phyloP scores from a whole-genome alignment of 2,113 vertebrate species.

The Esox niger region DNA sequence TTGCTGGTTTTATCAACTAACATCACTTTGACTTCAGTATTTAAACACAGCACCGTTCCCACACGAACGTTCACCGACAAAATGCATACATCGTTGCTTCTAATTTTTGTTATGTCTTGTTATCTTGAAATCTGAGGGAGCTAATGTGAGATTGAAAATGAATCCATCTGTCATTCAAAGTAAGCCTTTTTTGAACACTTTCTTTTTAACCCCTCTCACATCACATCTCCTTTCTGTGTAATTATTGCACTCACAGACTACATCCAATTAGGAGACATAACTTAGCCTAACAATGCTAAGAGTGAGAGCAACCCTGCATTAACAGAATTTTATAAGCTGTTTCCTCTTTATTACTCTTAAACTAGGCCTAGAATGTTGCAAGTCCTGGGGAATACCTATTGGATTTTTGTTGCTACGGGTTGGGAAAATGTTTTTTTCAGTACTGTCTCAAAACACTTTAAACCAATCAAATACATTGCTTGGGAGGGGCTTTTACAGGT shows the following conservation, averaged over 20 bases:
- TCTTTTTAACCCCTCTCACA: constrained; percentile 1
- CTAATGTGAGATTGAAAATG: not conserved
- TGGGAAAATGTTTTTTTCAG: too few species aligned
- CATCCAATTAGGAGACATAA: constrained; percentile 31
- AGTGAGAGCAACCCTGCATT: constrained; percentile 10
- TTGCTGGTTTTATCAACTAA: not conserved
- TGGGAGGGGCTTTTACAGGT: too few species aligned
- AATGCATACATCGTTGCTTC: not conserved
- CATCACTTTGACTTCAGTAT: constrained; percentile 23
- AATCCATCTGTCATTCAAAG: not conserved
- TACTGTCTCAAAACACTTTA: too few species aligned
- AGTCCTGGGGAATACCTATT: too few species aligned
- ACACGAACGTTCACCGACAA: not conserved
- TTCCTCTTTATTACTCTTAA: too few species aligned
- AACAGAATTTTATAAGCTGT: constrained; percentile 49
- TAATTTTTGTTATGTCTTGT: not conserved
- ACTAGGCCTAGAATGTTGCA: too few species aligned
- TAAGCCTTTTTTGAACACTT: constrained; percentile 5
- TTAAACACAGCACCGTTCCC: not conserved
- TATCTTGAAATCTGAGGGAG: constrained; percentile 4
- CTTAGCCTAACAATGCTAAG: constrained; percentile 42
- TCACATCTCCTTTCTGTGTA: not conserved
- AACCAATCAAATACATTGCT: too few species aligned
- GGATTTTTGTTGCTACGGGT: too few species aligned
- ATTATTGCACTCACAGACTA: constrained; percentile 21